Evolutionary conservation across 1,140 invertebrate genomes (phyloP), one percentile per base, ranked within the genome.

Genomic region (Trichomalopsis sarcophagae): DNA sequence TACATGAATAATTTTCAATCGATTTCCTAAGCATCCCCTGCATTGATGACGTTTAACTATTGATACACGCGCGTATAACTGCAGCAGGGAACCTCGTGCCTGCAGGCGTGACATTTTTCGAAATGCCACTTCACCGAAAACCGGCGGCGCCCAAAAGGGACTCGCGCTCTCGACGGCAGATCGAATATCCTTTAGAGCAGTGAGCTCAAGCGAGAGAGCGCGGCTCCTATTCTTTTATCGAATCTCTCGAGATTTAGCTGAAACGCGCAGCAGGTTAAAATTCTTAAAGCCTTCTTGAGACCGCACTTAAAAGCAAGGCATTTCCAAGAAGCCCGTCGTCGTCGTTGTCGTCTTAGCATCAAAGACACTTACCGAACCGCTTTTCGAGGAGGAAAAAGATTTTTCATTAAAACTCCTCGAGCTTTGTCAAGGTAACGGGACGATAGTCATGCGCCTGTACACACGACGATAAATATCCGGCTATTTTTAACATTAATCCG

Each of bases 261-360:
- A 75, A 40, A 75, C 36, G 30, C 73, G 21, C 33, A 44, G 73
- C 14, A 75, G 13, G 36, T 75, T 40, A 40, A 75, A 40, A 75
- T 75, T 75, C 21, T 40, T n/a, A 36, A 75, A 75, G 73, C 73
- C 71, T 74, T 40, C 73, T 75, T 40, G 33, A 75, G 21, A 75
- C 30, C 33, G 21, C 21, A 40, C 36, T 75, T 40, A 40, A 75
- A 40, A 6, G 33, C 55, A 21, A 74, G 13, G 30, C 33, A 74
- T 74, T 74, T 17, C 13, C 71, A 69, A 69, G 68, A 30, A 69
- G n/a, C 68, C 27, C 27, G 9, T 17, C 68, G 0, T 11, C 27
- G 68, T 69, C 27, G 68, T 30, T 23, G n/a, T 55, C 30, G 27
- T 11, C 23, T 17, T n/a, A 9, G 9, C 13, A 40, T 75, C 73